These are phyloP conservation scores for Probaryconus sp. DNA, from an alignment of 1,140 invertebrate genomes.

Conservation along the genomic window DNA sequence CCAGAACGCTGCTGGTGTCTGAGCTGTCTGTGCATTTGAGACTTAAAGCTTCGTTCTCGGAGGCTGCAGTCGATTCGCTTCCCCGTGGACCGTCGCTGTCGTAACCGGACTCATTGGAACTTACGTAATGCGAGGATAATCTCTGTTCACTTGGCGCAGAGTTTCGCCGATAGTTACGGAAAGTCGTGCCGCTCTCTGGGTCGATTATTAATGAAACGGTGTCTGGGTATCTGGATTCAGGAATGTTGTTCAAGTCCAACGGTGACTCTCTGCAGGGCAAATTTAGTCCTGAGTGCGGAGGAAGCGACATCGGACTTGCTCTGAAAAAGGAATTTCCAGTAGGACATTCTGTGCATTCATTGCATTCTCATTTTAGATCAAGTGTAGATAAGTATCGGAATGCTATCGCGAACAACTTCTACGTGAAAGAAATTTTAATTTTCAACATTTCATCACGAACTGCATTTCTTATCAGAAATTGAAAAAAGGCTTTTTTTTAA, in stretches of 20 bases:
- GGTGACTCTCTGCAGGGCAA: slow-evolving; percentile 24
- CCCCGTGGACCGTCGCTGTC: slow-evolving; percentile 85
- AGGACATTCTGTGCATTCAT: no score
- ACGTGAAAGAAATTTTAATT: no score
- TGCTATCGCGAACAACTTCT: no score
- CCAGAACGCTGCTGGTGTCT: slow-evolving; percentile 74
- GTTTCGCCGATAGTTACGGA: slow-evolving; percentile 70
- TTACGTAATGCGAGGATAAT: slow-evolving; percentile 82
- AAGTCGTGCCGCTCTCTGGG: slow-evolving; percentile 64
- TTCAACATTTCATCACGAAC: no score
- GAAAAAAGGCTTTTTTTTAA: no score
- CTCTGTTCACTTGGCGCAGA: slow-evolving; percentile 74
- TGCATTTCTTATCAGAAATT: no score
- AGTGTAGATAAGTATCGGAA: no score
- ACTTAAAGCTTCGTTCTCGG: slow-evolving; percentile 70
- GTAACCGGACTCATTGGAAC: slow-evolving; percentile 90
- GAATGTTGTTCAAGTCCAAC: slow-evolving; percentile 45
- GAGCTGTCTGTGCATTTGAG: slow-evolving; percentile 72
- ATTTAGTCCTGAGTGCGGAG: slow-evolving; percentile 23
- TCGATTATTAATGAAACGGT: slow-evolving; percentile 53
- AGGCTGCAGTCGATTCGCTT: slow-evolving; percentile 70
- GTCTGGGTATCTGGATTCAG: slow-evolving; percentile 66
- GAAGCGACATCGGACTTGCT: slow-evolving; percentile 55
- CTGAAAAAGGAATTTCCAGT: slow-evolving; percentile 12
- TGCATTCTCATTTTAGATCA: no score